phyloP scores from a whole-genome alignment of 2,888 invertebrate genomes.

The Melanophora roralis region DNA sequence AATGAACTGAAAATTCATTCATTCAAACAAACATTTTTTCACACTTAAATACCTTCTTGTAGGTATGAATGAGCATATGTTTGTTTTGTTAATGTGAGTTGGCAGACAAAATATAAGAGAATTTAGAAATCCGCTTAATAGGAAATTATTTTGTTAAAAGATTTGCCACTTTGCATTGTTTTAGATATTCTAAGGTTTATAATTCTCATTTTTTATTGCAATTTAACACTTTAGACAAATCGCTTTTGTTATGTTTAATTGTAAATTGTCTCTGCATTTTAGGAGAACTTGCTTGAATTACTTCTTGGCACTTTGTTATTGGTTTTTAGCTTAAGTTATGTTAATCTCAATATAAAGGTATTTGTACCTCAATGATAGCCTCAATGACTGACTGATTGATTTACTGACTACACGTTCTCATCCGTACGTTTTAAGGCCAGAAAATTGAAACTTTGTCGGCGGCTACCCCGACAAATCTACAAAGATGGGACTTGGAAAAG shows the following conservation, averaged over 20 bases:
- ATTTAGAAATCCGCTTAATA: constrained; percentile 73
- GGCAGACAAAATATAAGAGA: constrained; percentile 45
- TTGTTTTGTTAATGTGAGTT: constrained; percentile 28
- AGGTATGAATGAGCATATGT: not conserved
- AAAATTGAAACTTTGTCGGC: too few species aligned
- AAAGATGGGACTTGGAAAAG: too few species aligned
- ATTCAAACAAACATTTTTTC: constrained; percentile 3
- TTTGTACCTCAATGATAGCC: too few species aligned
- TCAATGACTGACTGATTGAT: too few species aligned
- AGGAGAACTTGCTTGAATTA: too few species aligned
- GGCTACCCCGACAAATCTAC: too few species aligned
- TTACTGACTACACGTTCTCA: too few species aligned
- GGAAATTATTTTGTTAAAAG: constrained; percentile 71
- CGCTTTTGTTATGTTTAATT: not conserved
- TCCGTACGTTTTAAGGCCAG: too few species aligned
- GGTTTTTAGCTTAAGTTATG: too few species aligned
- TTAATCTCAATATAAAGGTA: too few species aligned
- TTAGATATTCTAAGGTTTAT: not conserved
- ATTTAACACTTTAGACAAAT: constrained; percentile 3
- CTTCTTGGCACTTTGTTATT: too few species aligned
- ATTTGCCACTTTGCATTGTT: constrained; percentile 53
- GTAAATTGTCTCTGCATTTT: too few species aligned
- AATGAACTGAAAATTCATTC: not conserved
- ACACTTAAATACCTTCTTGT: constrained; percentile 9
- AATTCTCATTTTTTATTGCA: not conserved